Percentiles rank a stretch among this genome's conserved stretches.
phyloP scores from a whole-genome alignment of 2,113 vertebrate genomes.

The Equus quagga region DNA sequence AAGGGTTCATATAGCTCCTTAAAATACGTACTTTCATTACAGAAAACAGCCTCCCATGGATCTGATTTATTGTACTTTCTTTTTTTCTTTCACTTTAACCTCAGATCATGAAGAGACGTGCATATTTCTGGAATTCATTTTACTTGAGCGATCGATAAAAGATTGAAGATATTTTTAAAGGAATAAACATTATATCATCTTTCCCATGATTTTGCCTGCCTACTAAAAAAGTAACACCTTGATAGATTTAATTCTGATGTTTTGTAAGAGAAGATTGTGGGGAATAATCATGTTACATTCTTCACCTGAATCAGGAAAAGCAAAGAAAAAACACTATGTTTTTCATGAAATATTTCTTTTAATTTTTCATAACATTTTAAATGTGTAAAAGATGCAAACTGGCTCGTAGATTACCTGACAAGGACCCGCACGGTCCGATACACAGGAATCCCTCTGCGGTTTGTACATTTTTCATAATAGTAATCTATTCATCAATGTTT shows the following conservation, averaged over 20 bases:
- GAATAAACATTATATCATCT: neutral
- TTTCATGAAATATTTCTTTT: slow-evolving; percentile 70
- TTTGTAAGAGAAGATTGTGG: neutral
- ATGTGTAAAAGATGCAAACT: slow-evolving; percentile 76
- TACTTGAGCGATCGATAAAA: neutral
- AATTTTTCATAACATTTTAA: slow-evolving; percentile 79
- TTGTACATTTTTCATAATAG: slow-evolving; percentile 77
- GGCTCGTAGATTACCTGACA: slow-evolving; percentile 73
- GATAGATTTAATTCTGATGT: slow-evolving; percentile 46
- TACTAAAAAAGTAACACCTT: neutral
- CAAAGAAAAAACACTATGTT: neutral
- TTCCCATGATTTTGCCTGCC: neutral
- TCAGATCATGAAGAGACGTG: neutral
- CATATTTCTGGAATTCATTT: neutral
- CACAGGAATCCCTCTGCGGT: slow-evolving; percentile 41
- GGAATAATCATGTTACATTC: neutral
- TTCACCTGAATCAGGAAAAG: neutral
- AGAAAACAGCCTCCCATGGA: neutral
- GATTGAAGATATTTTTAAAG: neutral
- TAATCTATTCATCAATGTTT: slow-evolving; percentile 83
- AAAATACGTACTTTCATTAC: neutral
- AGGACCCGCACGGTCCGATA: slow-evolving; percentile 61
- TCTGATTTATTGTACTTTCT: neutral
- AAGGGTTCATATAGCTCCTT: neutral
- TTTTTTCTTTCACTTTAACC: neutral